Evolutionary conservation across 2,113 vertebrate genomes (phyloP), one percentile per base, ranked within the genome.

Genomic region (Proteles cristata): DNA sequence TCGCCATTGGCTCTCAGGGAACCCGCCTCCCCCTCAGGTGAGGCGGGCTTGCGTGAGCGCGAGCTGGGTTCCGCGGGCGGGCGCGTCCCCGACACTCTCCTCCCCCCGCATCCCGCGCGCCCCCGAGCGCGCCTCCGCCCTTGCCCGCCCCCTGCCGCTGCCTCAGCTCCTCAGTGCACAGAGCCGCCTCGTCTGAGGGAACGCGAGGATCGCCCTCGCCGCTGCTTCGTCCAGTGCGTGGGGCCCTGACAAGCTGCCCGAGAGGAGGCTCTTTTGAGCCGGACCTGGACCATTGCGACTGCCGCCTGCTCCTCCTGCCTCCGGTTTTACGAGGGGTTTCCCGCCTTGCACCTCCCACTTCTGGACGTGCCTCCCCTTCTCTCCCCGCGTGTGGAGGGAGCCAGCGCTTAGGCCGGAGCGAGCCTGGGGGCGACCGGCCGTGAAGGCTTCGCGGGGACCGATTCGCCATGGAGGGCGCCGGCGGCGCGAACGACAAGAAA

Each of bases 401-500:
- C 97, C 86, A 74, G 79, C 61, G 94, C 95, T 90, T 97, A 97
- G 97, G 97, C 97, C 98, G 69, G 84, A 98, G 95, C 92, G 88
- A 97, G 94, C 93, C 90, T 71, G 92, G 96, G 97, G 97, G 97
- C 94, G 74, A 77, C 94, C 86, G 93, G 88, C 94, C 79, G 86
- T 11, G 86, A 83, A 92, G 89, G 89, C 94, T 19, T 83, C 97
- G 83, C 89, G 65, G 97, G 39, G 33, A 90, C 92, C 96, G 55
- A 89, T 83, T 95, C 96, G 93, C 97, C 97, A 98, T 98, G 98
- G 98, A 98, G 68, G 97, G 97, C 97, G 93, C 98, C 88, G 98
- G 98, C 80, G 97, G 98, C 97, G 96, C 97, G 94, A 97, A 94
- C 98, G 98, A 98, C 95, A 98, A 98, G 97, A 98, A 98, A 97